Percentiles rank a stretch among this genome's conserved stretches.
Evolutionary conservation across 2,113 vertebrate species (phyloP).

Genomic region (Dryoscopus gambensis): DNA sequence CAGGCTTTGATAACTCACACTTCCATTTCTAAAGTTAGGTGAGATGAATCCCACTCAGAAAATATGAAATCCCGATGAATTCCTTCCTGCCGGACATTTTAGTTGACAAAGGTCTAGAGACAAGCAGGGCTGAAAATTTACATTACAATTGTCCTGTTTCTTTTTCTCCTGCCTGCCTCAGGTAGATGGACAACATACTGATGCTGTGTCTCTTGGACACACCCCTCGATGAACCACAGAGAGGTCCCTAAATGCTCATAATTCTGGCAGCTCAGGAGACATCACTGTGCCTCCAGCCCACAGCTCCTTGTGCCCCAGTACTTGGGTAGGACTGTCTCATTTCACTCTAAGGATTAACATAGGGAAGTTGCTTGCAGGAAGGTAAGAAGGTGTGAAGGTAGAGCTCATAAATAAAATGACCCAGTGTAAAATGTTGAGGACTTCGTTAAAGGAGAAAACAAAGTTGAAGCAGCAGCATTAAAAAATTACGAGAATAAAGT

Average conservation of each 20-base stretch:
- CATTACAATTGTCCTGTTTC: neutral
- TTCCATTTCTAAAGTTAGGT: neutral
- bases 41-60: neutral
- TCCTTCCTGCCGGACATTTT: neutral
- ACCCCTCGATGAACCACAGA: rapidly evolving
- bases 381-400: neutral
- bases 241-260: neutral
- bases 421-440: neutral
- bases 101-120: neutral
- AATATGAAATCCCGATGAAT: neutral
- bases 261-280: neutral
- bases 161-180: neutral
- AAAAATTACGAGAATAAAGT: neutral
- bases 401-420: neutral
- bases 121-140: neutral
- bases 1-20: neutral
- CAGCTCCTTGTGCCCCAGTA: neutral
- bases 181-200: neutral
- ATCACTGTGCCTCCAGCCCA: neutral
- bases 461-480: neutral
- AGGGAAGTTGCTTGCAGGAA: neutral
- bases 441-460: neutral
- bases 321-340: neutral
- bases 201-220: neutral
- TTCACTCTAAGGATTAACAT: neutral